Percentiles rank a stretch among this genome's conserved stretches.
These are phyloP conservation scores for Autographa gamma DNA, from an alignment of 2,888 invertebrate species.

Conservation along the genomic window DNA sequence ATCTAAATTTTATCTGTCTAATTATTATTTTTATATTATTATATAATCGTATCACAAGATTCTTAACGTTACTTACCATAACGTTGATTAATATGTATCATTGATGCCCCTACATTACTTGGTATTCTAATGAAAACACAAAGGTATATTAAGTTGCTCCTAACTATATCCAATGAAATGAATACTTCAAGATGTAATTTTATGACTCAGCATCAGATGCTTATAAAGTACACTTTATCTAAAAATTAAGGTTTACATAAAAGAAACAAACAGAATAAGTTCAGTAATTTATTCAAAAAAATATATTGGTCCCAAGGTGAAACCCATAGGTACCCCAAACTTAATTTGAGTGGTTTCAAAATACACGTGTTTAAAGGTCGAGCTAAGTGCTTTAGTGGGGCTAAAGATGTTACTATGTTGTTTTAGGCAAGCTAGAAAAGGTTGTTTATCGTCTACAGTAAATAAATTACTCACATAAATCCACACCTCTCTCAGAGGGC, in stretches of 20 bases:
- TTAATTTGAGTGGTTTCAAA: background rate
- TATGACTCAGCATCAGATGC: background rate
- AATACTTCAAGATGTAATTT: background rate
- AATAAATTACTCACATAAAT: constrained; percentile 5
- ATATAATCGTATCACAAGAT: no score
- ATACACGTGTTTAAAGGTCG: background rate
- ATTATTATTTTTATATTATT: no score
- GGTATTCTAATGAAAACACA: no score
- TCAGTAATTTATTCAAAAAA: background rate
- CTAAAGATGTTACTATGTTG: constrained; percentile 2
- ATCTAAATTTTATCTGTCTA: no score
- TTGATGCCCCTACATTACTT: no score
- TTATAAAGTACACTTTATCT: no score
- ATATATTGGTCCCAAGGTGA: background rate
- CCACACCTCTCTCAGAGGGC: constrained; percentile 4
- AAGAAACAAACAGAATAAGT: background rate
- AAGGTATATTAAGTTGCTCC: no score
- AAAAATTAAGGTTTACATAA: background rate
- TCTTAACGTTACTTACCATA: no score
- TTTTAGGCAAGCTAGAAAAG: constrained; percentile 4
- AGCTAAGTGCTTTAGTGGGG: background rate
- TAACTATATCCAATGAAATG: no score
- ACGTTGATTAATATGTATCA: no score
- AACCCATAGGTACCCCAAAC: background rate
- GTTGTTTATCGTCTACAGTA: constrained; percentile 4